Conservation (phyloP, 2,113 vertebrate genomes). For the Pomatorhinus ruficollis region DNA sequence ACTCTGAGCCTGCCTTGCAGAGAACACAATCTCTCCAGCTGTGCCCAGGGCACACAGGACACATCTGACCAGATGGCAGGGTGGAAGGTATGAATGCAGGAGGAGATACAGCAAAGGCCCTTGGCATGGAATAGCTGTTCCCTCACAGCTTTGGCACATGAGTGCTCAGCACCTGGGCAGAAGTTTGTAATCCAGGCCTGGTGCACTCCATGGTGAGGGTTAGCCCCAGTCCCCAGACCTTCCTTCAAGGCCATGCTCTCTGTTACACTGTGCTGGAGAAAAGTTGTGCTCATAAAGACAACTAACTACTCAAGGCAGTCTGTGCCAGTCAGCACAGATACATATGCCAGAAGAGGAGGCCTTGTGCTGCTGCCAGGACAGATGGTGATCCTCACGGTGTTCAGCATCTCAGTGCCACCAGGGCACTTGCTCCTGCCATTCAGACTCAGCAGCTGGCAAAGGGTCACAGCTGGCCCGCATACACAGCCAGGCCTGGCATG, state of each 20-base stretch:
- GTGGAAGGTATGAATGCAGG: not conserved
- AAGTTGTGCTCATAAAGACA: not conserved
- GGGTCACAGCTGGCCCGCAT: not conserved
- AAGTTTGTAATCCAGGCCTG: not conserved
- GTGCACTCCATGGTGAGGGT: not conserved
- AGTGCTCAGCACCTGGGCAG: not conserved
- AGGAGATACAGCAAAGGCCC: not conserved
- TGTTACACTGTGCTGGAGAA: not conserved
- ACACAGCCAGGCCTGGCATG: not conserved
- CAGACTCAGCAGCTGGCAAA: not conserved
- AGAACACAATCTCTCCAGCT: not conserved
- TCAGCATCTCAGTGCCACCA: not conserved
- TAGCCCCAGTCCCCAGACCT: not conserved
- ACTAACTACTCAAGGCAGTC: not conserved
- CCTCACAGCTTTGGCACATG: slow-evolving; percentile 22
- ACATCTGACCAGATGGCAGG: not conserved
- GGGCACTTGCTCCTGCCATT: not conserved
- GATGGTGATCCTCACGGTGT: not conserved
- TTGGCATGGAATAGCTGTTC: not conserved
- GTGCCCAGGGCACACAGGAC: not conserved
- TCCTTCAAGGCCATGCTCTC: not conserved
- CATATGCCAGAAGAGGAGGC: not conserved
- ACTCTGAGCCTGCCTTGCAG: not conserved
- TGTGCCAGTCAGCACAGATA: not conserved
- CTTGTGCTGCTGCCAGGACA: not conserved